A percentile compares a stretch with the other conserved stretches of the same genome.
Conservation (phyloP, 2,888 invertebrate species). For the Alentia gelatinosa region DNA sequence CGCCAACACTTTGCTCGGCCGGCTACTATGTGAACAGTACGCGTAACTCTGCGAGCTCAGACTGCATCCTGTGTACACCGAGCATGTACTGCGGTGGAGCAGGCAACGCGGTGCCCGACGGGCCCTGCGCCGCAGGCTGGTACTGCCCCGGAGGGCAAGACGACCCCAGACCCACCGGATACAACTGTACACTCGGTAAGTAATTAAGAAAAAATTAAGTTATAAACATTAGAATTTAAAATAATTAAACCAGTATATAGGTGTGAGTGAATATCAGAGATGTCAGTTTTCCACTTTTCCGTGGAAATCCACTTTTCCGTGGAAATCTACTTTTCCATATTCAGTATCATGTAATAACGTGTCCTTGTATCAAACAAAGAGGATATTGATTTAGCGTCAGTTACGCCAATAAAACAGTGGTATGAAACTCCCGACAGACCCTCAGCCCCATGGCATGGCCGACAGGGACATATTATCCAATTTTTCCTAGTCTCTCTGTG, state of each 20-base stretch:
- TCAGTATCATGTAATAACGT: too few species aligned
- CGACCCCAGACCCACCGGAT: conserved; percentile 68
- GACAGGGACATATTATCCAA: too few species aligned
- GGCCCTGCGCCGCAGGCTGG: conserved; percentile 73
- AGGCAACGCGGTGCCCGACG: conserved; percentile 71
- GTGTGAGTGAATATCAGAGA: too few species aligned
- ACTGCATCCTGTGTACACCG: conserved; percentile 67
- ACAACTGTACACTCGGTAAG: conserved; percentile 74
- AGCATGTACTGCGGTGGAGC: conserved; percentile 72
- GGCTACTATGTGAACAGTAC: conserved; percentile 69
- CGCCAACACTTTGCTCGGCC: conserved; percentile 67
- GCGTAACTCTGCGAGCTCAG: conserved; percentile 63
- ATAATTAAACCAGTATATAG: background rate
- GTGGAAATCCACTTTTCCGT: too few species aligned
- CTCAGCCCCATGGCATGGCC: too few species aligned
- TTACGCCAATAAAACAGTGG: too few species aligned
- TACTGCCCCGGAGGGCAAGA: conserved; percentile 77
- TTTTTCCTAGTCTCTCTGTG: too few species aligned
- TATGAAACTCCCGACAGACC: too few species aligned
- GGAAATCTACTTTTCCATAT: too few species aligned
- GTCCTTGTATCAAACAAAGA: too few species aligned
- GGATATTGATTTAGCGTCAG: too few species aligned
- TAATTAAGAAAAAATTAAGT: background rate
- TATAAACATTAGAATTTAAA: background rate
- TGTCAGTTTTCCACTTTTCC: too few species aligned